Evolutionary conservation across 2,797 vertebrate species (phyloP), one percentile per base, ranked within the genome.

Genomic region (Xerus rutilus): DNA sequence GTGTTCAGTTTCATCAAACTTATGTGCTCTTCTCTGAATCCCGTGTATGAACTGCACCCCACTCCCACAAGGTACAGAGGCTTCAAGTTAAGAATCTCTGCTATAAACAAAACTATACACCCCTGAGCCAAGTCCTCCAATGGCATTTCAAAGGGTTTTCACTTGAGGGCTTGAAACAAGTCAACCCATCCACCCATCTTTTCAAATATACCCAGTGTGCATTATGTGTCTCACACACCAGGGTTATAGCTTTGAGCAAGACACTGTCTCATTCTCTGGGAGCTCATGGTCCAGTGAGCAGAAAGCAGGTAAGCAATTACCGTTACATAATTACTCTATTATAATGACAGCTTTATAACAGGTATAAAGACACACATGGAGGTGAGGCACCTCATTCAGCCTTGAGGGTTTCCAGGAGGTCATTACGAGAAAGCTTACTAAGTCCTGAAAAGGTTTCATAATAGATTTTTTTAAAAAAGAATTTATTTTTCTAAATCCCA

Each of bases 121-220:
- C n/a, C 23, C 35, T 15, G 67, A 10, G 0, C 45, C 64, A n/a
- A 45, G 39, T 45, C 8, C 45, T 76, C 35, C 23, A 2, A 62
- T 0, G n/a, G 39, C 32, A 59, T 57, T 81, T 89, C 65, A 28
- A 45, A 25, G 43, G 28, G 20, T 88, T 97, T 97, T 92, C 76
- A 43, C 1, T 0, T 23, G 73, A 93, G 72, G 78, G 28, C 67
- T 94, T 86, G 57, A 52, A 49, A 82, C 28, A 8, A 89, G 10
- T 92, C 57, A 76, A 14, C 7, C 57, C n/a, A 18, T 59, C 67
- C 35, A 17, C 47, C 35, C 30, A 5, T 32, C 32, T 64, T 95
- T 92, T 69, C 74, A 90, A n/a, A 84, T 78, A 45, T 2, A n/a
- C 69, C 47, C 52, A 28, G 4, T 7, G 8, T 32, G 20, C 59